Base-by-base conservation (phyloP, 2,113 vertebrate genomes). In the Sebastes fasciatus region DNA sequence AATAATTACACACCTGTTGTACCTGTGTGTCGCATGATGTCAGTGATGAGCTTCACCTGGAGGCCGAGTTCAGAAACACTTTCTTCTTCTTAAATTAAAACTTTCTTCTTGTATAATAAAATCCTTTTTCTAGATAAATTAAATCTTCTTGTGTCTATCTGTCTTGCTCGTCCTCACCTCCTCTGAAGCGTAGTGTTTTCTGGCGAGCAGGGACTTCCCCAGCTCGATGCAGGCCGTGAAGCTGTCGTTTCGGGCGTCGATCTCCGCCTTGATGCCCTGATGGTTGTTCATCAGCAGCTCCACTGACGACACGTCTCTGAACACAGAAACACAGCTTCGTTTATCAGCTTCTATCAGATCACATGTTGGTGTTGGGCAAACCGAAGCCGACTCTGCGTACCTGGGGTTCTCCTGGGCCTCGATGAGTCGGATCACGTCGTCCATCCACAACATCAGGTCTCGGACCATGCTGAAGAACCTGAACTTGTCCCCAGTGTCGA, bases 381-480 rank as follows among this genome's bases (percentile, higher is more conserved):
- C 16, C 1, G 48, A 2, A 6, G 64, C 10, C 0, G 14, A 13
- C 71, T 0, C 71, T 0, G 6, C 0, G 21, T 94, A 98, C 97
- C 97, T 97, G 70, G 98, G 98, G 52, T 98, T 99, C 89, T 99
- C 98, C 85, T 99, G 98, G 79, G 97, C 97, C 88, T 99, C 97
- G 10, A 99, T 99, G 87, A 98, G 98, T 55, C 98, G 96, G 91
- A 99, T 98, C 55, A 99, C 97, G 0, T 98, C 97, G 34, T 99
- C 98, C 98, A 99, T 99, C 98, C 98, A 99, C 19, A 99, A 96
- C 98, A 98, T 96, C 86, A 99, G 97, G 84, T 99, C 98, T 0
- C 98, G 96, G 57, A 99, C 98, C 96, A 99, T 95, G 95, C 97
- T 99, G 94, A 99, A 98, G 91, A 99, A 99, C 40, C 98, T 96